These are phyloP conservation scores for Reinhardtius hippoglossoides DNA, from an alignment of 2,113 vertebrate species.

Conservation along the genomic window DNA sequence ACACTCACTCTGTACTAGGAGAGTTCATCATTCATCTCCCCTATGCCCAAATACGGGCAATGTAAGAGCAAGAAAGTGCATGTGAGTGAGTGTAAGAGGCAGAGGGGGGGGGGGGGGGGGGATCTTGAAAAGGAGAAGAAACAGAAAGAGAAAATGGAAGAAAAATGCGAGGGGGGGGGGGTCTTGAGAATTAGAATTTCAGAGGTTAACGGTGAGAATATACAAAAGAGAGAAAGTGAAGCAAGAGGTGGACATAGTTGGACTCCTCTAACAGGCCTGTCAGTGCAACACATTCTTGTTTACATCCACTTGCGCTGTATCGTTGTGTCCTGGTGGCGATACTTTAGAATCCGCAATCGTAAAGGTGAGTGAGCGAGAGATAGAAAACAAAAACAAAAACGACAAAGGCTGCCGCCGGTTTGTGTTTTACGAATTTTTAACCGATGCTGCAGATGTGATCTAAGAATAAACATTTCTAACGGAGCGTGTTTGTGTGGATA, in stretches of 20 bases:
- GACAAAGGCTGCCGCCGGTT: not conserved
- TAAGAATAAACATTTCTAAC: constrained; percentile 42
- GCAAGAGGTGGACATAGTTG: constrained; percentile 16
- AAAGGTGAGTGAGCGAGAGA: constrained; percentile 21
- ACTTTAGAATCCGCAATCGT: constrained; percentile 9
- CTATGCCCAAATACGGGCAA: constrained; percentile 79
- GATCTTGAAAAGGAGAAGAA: constrained; percentile 26
- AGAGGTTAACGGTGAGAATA: constrained; percentile 42
- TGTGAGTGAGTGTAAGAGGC: constrained; percentile 7
- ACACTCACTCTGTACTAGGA: constrained; percentile 54
- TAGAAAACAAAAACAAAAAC: not conserved
- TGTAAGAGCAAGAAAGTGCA: constrained; percentile 43
- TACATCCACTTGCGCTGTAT: constrained; percentile 44
- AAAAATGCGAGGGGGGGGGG: not conserved
- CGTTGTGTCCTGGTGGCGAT: constrained; percentile 43
- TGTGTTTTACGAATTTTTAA: constrained; percentile 29
- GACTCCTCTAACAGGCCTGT: constrained; percentile 29
- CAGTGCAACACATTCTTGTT: constrained; percentile 13
- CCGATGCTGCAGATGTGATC: constrained; percentile 24
- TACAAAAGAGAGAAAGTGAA: constrained; percentile 32
- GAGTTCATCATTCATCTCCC: constrained; percentile 66
- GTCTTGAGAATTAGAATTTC: not conserved
- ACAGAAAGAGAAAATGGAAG: constrained; percentile 7
- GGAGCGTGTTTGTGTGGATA: constrained; percentile 5
- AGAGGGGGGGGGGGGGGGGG: not conserved